These are phyloP conservation scores for Chironomus tentans DNA, from an alignment of 2,888 invertebrate species.

Conservation along the genomic window DNA sequence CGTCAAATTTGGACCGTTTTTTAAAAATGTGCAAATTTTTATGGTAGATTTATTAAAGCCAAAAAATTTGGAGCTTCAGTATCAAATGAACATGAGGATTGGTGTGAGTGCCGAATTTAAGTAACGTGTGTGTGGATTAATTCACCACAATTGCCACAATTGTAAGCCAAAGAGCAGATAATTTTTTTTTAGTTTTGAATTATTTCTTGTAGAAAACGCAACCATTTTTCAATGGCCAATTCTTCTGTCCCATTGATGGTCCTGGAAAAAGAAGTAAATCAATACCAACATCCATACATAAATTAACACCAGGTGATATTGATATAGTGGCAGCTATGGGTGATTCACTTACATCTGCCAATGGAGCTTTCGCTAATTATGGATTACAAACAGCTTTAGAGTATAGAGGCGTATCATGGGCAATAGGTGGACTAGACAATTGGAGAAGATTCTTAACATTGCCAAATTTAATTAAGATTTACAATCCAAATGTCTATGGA, in stretches of 20 bases:
- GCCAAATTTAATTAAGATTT: constrained; percentile 53
- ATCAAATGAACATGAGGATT: background rate
- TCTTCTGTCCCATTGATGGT: constrained; percentile 38
- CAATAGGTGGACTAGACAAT: constrained; percentile 46
- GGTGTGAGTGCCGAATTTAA: background rate
- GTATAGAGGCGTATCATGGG: constrained; percentile 45
- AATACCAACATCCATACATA: constrained; percentile 48
- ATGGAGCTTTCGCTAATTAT: constrained; percentile 43
- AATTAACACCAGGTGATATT: constrained; percentile 52
- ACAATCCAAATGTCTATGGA: constrained; percentile 54
- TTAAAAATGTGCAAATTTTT: background rate
- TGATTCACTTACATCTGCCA: constrained; percentile 53
- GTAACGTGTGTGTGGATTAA: too few relatives aligned
- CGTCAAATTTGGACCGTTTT: background rate
- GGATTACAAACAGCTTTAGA: constrained; percentile 41
- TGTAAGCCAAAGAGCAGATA: too few relatives aligned
- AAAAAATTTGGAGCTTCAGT: background rate
- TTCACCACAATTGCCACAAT: too few relatives aligned
- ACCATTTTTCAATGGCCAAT: constrained; percentile 33
- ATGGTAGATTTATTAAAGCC: background rate
- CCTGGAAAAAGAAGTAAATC: constrained; percentile 38
- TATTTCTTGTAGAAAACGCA: constrained; percentile 37
- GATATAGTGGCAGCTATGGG: constrained; percentile 52
- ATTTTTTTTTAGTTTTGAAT: too few relatives aligned
- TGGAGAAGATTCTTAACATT: constrained; percentile 49